phyloP scores from a whole-genome alignment of 2,888 invertebrate genomes.

The Dioctria linearis region DNA sequence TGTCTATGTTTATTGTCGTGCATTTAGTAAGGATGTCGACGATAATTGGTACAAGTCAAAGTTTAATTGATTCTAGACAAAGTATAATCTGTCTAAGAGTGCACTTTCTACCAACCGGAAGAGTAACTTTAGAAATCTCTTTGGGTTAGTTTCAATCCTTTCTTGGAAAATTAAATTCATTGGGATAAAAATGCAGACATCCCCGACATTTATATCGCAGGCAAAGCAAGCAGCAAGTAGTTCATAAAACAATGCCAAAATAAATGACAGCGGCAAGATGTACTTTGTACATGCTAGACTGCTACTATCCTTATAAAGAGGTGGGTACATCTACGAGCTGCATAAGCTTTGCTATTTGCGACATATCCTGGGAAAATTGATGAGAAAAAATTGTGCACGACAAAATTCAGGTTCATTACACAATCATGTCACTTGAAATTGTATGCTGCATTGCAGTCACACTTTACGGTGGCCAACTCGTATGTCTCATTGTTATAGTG shows the following conservation, averaged over 20 bases:
- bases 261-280: conserved; percentile 35
- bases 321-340: conserved; percentile 53
- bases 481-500: conserved; percentile 48
- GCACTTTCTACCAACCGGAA: no score
- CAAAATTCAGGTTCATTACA: conserved; percentile 59
- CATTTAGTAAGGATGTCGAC: no score
- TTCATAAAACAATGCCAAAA: conserved; percentile 48
- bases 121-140: no score
- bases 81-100: no score
- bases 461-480: conserved; percentile 48
- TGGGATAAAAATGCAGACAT: no score
- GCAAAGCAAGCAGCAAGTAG: conserved; percentile 20
- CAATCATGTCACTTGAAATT: conserved; percentile 59
- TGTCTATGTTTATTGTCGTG: no score
- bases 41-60: no score
- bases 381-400: conserved; percentile 57
- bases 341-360: conserved; percentile 40
- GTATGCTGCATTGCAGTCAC: conserved; percentile 59
- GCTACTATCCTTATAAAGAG: conserved; percentile 20
- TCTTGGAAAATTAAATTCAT: no score
- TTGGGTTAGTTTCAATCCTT: no score
- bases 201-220: no score
- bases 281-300: conserved; percentile 4
- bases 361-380: conserved; percentile 53
- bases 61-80: no score